Evolutionary conservation across 2,113 vertebrate genomes (phyloP).

Genomic region (Cromileptes altivelis): DNA sequence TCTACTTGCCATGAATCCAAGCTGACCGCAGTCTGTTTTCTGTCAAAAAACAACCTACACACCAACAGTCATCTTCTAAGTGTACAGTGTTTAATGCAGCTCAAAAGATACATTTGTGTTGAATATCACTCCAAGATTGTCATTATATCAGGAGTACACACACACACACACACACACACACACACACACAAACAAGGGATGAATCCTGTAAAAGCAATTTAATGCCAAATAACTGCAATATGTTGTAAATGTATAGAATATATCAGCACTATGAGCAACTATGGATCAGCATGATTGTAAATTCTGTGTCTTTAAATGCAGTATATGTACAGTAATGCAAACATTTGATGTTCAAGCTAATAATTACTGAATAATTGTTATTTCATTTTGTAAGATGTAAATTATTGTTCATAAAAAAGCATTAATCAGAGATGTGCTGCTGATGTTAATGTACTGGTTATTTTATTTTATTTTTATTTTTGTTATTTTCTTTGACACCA

Average conservation of each 20-base stretch:
- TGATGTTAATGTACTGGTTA: background rate
- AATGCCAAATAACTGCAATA: slow-evolving; percentile 50
- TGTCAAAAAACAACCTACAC: background rate
- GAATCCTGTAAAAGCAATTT: background rate
- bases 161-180: background rate
- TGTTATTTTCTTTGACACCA: no score
- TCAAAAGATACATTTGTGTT: background rate
- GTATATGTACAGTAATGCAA: slow-evolving; percentile 46
- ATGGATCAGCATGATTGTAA: slow-evolving; percentile 48
- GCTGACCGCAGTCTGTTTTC: background rate
- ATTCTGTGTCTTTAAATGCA: slow-evolving; percentile 30
- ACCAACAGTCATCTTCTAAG: background rate
- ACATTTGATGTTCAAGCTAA: slow-evolving; percentile 47
- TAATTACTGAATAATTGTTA: slow-evolving; percentile 60
- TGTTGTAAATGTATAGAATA: slow-evolving; percentile 21
- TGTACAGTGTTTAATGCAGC: background rate
- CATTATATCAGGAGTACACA: background rate
- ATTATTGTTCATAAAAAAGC: slow-evolving; percentile 79
- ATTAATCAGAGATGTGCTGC: slow-evolving; percentile 47
- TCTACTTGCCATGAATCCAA: background rate
- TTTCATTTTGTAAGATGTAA: slow-evolving; percentile 81
- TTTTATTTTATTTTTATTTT: no score
- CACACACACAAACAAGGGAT: background rate
- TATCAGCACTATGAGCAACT: slow-evolving; percentile 37
- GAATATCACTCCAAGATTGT: background rate